phyloP scores from a whole-genome alignment of 2,888 invertebrate genomes.

The Tromatobia lineatoria region DNA sequence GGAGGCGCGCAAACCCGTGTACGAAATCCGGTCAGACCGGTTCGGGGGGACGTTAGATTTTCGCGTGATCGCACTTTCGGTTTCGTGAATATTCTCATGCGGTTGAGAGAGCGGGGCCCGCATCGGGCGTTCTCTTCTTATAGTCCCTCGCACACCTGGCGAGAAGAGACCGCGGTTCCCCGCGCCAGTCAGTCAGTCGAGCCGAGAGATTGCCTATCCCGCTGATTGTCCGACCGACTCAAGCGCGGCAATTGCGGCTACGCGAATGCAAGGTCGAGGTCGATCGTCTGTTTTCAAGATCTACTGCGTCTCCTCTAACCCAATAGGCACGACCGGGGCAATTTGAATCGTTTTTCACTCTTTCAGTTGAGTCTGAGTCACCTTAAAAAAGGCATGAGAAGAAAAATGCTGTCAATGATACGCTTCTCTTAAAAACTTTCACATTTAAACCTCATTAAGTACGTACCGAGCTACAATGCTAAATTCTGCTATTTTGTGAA shows the following conservation, averaged over 20 bases:
- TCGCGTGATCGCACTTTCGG: conserved; percentile 86
- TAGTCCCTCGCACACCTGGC: conserved; percentile 61
- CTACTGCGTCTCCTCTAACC: background rate
- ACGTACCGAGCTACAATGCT: too few species aligned
- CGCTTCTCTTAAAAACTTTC: too few species aligned
- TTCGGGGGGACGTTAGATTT: conserved; percentile 85
- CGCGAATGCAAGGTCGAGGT: conserved; percentile 67
- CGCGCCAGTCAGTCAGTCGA: conserved; percentile 46
- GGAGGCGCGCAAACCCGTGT: conserved; percentile 64
- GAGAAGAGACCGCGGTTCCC: conserved; percentile 42
- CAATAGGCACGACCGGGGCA: background rate
- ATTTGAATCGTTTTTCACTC: too few species aligned
- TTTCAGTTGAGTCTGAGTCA: too few species aligned
- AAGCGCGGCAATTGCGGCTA: conserved; percentile 50
- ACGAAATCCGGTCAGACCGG: conserved; percentile 85
- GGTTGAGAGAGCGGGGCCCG: background rate
- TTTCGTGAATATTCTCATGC: conserved; percentile 82
- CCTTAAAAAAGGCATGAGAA: too few species aligned
- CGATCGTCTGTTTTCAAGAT: conserved; percentile 1
- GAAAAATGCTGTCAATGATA: too few species aligned
- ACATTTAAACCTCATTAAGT: too few species aligned
- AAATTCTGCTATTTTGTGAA: too few species aligned
- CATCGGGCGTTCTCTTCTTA: conserved; percentile 26
- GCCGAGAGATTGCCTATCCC: conserved; percentile 41
- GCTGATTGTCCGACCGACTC: conserved; percentile 45